Conservation (phyloP, 2,888 invertebrate genomes). For the Odontothrips loti region DNA sequence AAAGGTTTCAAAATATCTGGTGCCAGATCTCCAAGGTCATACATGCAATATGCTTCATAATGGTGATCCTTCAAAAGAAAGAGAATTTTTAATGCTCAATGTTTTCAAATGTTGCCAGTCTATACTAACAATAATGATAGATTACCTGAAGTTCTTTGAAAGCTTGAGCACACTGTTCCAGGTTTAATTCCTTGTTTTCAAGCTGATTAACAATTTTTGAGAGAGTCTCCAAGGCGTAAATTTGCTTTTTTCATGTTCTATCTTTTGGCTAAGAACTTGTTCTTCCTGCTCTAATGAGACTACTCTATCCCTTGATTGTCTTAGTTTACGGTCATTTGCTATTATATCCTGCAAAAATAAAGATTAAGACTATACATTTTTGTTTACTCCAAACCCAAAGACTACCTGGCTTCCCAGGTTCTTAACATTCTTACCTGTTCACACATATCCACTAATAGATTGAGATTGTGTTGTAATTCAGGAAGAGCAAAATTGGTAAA, state of each 20-base stretch:
- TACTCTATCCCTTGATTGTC: slow-evolving; percentile 72
- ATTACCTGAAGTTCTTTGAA: slow-evolving; percentile 55
- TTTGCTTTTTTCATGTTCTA: slow-evolving; percentile 69
- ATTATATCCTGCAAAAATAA: slow-evolving; percentile 68
- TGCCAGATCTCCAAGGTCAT: slow-evolving; percentile 77
- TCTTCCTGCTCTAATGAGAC: slow-evolving; percentile 76
- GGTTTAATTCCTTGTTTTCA: slow-evolving; percentile 44
- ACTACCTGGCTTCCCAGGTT: background rate
- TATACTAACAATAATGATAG: slow-evolving; percentile 30
- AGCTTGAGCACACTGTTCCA: slow-evolving; percentile 56
- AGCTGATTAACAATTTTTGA: slow-evolving; percentile 62
- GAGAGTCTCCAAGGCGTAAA: slow-evolving; percentile 66
- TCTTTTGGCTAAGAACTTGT: slow-evolving; percentile 60
- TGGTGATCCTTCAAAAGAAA: slow-evolving; percentile 55
- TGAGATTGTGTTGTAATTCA: slow-evolving; percentile 87
- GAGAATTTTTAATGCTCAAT: slow-evolving; percentile 27
- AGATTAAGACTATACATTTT: slow-evolving; percentile 25
- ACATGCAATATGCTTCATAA: slow-evolving; percentile 74
- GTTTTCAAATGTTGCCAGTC: slow-evolving; percentile 7
- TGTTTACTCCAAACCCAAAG: background rate
- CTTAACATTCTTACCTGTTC: slow-evolving; percentile 64
- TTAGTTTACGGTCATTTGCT: slow-evolving; percentile 70
- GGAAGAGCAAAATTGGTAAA: slow-evolving; percentile 70
- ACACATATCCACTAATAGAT: slow-evolving; percentile 84
- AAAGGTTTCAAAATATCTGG: slow-evolving; percentile 80